Conservation (phyloP, 2,888 invertebrate genomes). For the Abrostola triplasia region DNA sequence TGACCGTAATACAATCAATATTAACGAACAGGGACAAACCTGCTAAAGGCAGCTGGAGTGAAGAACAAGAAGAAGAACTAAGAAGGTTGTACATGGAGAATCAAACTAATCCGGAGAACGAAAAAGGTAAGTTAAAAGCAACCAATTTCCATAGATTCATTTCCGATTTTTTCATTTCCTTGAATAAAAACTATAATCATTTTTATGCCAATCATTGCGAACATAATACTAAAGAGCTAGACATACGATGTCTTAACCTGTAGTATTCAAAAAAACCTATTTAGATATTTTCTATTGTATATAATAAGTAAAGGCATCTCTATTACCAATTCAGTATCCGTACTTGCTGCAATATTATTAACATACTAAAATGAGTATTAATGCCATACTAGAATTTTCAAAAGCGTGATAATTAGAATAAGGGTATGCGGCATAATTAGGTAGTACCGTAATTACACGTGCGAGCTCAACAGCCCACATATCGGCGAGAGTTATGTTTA, state of each 20-base stretch:
- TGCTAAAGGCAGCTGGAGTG: constrained; percentile 91
- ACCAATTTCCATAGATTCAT: neutral
- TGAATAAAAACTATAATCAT: too few relatives aligned
- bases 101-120: constrained; percentile 90
- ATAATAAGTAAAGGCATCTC: neutral
- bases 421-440: constrained; percentile 45
- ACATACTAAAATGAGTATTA: constrained; percentile 31
- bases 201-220: too few relatives aligned
- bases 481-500: constrained; percentile 30
- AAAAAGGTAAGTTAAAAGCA: constrained; percentile 88
- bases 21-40: constrained; percentile 71
- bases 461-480: constrained; percentile 36
- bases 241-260: neutral
- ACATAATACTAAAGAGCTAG: neutral
- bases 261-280: neutral
- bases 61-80: constrained; percentile 96
- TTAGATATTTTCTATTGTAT: neutral
- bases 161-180: too few relatives aligned
- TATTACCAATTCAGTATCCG: neutral
- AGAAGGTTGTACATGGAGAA: constrained; percentile 95
- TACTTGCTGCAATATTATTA: constrained; percentile 2
- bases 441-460: constrained; percentile 35
- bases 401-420: constrained; percentile 53
- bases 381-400: constrained; percentile 38
- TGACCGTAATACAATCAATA: neutral